These are phyloP conservation scores for Idaea straminata DNA, from an alignment of 2,888 invertebrate species.

Conservation along the genomic window DNA sequence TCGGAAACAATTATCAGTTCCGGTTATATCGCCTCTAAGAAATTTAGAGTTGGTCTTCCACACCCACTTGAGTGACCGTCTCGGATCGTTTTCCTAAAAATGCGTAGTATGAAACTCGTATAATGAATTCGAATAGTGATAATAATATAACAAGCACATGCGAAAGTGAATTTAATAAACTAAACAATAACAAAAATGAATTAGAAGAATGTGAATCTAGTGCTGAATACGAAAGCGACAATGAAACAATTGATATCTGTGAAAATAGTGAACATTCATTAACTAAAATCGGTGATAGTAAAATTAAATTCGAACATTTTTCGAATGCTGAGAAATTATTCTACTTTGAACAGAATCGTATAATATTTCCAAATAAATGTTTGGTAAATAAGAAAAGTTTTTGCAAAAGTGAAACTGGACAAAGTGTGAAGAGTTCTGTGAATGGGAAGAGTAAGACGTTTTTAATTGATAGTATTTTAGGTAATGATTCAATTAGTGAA, in stretches of 20 bases:
- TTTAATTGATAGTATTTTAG: slow-evolving; percentile 79
- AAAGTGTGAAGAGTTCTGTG: slow-evolving; percentile 42
- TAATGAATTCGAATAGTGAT: slow-evolving; percentile 49
- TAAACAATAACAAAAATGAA: slow-evolving; percentile 42
- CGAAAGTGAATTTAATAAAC: slow-evolving; percentile 49
- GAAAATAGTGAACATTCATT: slow-evolving; percentile 59
- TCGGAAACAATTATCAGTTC: slow-evolving; percentile 72
- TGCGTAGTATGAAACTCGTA: slow-evolving; percentile 10
- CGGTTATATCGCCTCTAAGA: slow-evolving; percentile 42
- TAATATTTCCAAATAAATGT: slow-evolving; percentile 48
- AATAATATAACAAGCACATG: slow-evolving; percentile 73
- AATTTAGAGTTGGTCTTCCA: slow-evolving; percentile 38
- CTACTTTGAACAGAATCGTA: slow-evolving; percentile 48
- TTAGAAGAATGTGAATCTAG: slow-evolving; percentile 56
- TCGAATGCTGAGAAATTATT: slow-evolving; percentile 44
- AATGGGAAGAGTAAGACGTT: slow-evolving; percentile 74
- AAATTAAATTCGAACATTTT: slow-evolving; percentile 35
- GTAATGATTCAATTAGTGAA: slow-evolving; percentile 55
- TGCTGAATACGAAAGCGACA: slow-evolving; percentile 69
- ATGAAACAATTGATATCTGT: slow-evolving; percentile 74
- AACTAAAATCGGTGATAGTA: slow-evolving; percentile 36
- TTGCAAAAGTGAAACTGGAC: slow-evolving; percentile 40
- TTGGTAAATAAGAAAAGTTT: slow-evolving; percentile 40
- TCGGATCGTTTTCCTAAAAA: slow-evolving; percentile 1
- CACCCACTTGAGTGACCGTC: background rate